These are phyloP conservation scores for Oeneis ivallda DNA, from an alignment of 2,888 invertebrate genomes.

Conservation along the genomic window DNA sequence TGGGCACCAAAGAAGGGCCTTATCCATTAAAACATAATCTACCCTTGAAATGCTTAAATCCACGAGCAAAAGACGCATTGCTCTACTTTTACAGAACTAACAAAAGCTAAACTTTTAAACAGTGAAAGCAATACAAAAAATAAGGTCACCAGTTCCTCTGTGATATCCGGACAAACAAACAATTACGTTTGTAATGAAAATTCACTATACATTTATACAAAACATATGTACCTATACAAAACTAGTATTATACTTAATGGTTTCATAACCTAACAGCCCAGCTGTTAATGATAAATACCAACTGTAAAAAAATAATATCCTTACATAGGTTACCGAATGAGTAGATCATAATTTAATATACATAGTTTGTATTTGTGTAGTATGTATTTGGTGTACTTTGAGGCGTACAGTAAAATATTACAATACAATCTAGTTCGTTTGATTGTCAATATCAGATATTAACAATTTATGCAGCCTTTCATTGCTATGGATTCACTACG, in stretches of 20 bases:
- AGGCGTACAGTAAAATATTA: too few species aligned
- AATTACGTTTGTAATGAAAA: not conserved
- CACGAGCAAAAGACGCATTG: slow-evolving; percentile 1
- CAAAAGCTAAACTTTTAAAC: slow-evolving; percentile 1
- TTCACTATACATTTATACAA: not conserved
- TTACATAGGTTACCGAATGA: too few species aligned
- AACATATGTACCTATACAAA: too few species aligned
- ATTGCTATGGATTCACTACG: not conserved
- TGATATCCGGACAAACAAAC: slow-evolving; percentile 5
- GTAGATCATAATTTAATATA: too few species aligned
- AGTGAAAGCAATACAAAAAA: not conserved
- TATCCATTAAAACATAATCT: not conserved
- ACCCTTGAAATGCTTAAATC: not conserved
- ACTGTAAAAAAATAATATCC: too few species aligned
- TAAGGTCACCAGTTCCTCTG: slow-evolving; percentile 3
- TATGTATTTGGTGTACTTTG: too few species aligned
- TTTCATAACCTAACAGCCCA: too few species aligned
- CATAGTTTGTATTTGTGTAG: too few species aligned
- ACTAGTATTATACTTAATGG: not conserved
- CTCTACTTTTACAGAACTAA: not conserved
- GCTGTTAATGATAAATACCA: too few species aligned
- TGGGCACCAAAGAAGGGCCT: too few species aligned
- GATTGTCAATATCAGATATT: too few species aligned
- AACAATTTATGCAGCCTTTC: not conserved
- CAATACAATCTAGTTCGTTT: too few species aligned